Conservation (phyloP, 2,888 invertebrate species). For the Dolomedes plantarius region DNA sequence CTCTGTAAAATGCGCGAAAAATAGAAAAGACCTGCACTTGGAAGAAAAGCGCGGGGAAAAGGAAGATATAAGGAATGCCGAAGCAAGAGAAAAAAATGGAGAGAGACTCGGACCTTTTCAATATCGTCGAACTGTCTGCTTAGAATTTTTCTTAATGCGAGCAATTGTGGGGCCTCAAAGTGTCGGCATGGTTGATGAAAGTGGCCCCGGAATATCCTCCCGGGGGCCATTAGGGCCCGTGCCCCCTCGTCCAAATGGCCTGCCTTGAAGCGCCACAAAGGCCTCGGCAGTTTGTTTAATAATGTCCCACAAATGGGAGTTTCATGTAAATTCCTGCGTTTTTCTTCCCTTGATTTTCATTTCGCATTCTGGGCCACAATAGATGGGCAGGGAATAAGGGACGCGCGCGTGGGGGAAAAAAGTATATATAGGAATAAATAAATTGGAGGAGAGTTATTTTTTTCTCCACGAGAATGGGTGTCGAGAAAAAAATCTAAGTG, state of each 20-base stretch:
- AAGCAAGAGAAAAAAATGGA: constrained; percentile 37
- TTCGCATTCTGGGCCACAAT: constrained; percentile 38
- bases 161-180: constrained; percentile 63
- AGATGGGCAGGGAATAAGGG: constrained; percentile 26
- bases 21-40: constrained; percentile 40
- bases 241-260: constrained; percentile 27
- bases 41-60: constrained; percentile 28
- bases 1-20: constrained; percentile 44
- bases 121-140: constrained; percentile 64
- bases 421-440: not conserved
- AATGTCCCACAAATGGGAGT: constrained; percentile 71
- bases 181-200: constrained; percentile 63
- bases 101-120: constrained; percentile 63
- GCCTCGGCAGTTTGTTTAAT: constrained; percentile 67
- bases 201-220: constrained; percentile 61
- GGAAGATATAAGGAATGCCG: constrained; percentile 54
- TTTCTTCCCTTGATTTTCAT: constrained; percentile 59
- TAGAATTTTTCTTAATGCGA: constrained; percentile 70
- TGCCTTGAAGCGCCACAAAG: constrained; percentile 48
- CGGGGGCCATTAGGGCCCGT: constrained; percentile 43
- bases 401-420: not conserved
- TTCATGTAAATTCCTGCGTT: constrained; percentile 74
- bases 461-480: constrained; percentile 19
- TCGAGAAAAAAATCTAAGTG: not conserved
- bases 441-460: not conserved